phyloP scores from a whole-genome alignment of 1,140 invertebrate genomes.

The Drosophila ercepeae region DNA sequence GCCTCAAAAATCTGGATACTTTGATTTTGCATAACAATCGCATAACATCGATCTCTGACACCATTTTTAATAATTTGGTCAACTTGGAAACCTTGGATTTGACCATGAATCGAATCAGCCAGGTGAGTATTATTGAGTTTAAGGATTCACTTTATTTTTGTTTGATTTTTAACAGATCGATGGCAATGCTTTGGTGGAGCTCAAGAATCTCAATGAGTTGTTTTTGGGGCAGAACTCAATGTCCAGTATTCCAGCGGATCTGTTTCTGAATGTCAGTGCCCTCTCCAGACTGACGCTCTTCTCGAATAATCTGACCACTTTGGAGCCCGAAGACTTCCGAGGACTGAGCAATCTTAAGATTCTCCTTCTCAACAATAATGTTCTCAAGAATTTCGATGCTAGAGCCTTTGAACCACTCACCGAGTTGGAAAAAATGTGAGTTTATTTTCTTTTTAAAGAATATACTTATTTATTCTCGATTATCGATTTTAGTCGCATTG shows the following conservation, averaged over 20 bases:
- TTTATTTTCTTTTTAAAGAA: slow-evolving; percentile 7
- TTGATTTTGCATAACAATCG: slow-evolving; percentile 87
- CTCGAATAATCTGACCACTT: slow-evolving; percentile 85
- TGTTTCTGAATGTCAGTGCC: slow-evolving; percentile 84
- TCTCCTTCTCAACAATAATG: slow-evolving; percentile 87
- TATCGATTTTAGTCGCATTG: slow-evolving; percentile 87
- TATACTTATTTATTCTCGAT: slow-evolving; percentile 26
- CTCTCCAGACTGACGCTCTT: slow-evolving; percentile 87
- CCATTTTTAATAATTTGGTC: slow-evolving; percentile 85
- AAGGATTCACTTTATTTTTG: neutral
- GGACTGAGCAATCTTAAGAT: slow-evolving; percentile 86
- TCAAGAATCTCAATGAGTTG: slow-evolving; percentile 85
- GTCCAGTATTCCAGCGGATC: slow-evolving; percentile 84
- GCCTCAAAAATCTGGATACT: slow-evolving; percentile 85
- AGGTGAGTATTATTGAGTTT: slow-evolving; percentile 34
- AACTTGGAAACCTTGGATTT: slow-evolving; percentile 86
- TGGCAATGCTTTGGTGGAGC: slow-evolving; percentile 84
- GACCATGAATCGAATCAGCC: slow-evolving; percentile 85
- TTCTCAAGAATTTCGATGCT: slow-evolving; percentile 84
- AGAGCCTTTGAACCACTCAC: slow-evolving; percentile 84
- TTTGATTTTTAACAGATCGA: slow-evolving; percentile 64
- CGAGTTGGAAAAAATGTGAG: slow-evolving; percentile 85
- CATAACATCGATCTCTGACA: slow-evolving; percentile 85
- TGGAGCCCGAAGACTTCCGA: slow-evolving; percentile 85
- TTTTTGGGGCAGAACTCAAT: slow-evolving; percentile 87